Conservation (phyloP, 2,113 vertebrate genomes). For the Pygoscelis adeliae region DNA sequence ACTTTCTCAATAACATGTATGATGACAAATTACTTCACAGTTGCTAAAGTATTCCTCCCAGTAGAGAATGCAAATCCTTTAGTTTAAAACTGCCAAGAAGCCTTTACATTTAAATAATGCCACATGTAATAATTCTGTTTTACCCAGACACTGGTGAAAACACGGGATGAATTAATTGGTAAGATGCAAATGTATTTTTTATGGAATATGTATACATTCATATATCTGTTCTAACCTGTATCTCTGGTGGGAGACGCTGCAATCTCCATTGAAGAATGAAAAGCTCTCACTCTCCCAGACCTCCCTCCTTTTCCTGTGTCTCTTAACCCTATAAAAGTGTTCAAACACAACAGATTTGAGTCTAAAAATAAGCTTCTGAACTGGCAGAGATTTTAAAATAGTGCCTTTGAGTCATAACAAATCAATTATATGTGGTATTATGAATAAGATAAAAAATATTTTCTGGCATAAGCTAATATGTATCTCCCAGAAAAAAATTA, state of each 20-base stretch:
- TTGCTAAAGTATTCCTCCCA: neutral
- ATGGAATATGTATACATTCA: neutral
- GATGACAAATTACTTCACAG: neutral
- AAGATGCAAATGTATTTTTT: neutral
- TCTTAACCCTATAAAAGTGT: neutral
- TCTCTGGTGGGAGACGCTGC: neutral
- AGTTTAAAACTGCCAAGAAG: neutral
- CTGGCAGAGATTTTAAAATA: neutral
- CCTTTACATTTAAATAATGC: neutral
- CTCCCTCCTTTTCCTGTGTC: neutral
- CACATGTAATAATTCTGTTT: neutral
- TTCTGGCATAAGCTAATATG: neutral
- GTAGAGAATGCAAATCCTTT: neutral
- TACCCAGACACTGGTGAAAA: neutral
- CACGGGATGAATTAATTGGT: fast-evolving
- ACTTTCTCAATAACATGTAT: neutral
- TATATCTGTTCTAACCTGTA: neutral
- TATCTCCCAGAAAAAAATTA: neutral
- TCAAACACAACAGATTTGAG: neutral
- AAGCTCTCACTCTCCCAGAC: neutral
- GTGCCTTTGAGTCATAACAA: neutral
- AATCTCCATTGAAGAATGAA: neutral
- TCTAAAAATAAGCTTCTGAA: neutral
- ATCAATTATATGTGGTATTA: neutral
- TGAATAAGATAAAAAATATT: neutral